Evolutionary conservation across 2,888 invertebrate species (phyloP), one percentile per base, ranked within the genome.

Genomic region (Euspilapteryx auroguttella): DNA sequence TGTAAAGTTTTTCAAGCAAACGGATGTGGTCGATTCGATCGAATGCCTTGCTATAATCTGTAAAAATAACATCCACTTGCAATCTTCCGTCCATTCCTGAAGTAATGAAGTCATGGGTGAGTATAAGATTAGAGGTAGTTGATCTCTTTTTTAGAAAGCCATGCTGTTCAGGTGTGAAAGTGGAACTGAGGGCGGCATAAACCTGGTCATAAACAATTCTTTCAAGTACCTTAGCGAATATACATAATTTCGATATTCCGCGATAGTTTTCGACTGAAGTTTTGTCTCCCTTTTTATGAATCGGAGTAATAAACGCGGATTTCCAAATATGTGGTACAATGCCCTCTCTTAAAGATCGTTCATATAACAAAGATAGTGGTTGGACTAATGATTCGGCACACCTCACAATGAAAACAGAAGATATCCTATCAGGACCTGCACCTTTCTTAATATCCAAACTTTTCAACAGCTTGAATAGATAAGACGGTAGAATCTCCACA

Each of bases 201-300:
- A 36, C 25, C 11, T 36, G 32, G 3, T 13, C 15, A 17, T 35
- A 28, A 2, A 38, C 29, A 7, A 38, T 29, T 24, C 29, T 34
- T 25, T 37, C 40, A 6, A 39, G 28, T 1, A 32, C 31, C 28
- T 33, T 37, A 11, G 34, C 29, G 22, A 38, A 27, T 4, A 37
- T 14, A 12, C 34, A 39, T 12, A 38, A 14, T 21, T 38, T 38
- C 1, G 34, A 40, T 2, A 38, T 37, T 2, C 37, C 36, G 12
- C 37, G 28, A 14, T 37, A 39, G 24, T 39, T 37, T 11, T 9
- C n/a, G 1, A 37, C 12, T 1, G 29, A 14, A 17, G 9, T 15
- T 26, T 33, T 33, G 7, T 21, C 5, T 1, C 35, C 36, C 11
- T 32, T 35, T 13, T 31, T 33, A 11, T 29, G 33, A 4, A 31